Conservation (phyloP, 2,113 vertebrate genomes). For the Guaruba guarouba region DNA sequence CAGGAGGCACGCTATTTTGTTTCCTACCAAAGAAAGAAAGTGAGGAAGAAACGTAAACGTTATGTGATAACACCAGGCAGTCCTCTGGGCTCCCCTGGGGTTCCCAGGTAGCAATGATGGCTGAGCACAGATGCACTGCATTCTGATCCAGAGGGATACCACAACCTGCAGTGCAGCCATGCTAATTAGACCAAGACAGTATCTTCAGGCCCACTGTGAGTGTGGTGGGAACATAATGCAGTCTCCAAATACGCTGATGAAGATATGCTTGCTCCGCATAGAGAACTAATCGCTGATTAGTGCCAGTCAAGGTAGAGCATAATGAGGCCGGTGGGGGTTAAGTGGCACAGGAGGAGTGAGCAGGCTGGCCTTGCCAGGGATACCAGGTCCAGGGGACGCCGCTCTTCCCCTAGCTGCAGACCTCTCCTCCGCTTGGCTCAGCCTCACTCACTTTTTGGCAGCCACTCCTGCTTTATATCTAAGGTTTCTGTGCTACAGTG, state of each 20-base stretch:
- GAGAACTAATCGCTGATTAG: neutral
- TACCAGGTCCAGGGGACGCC: neutral
- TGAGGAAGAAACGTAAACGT: neutral
- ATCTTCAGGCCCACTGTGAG: neutral
- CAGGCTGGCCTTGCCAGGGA: accelerated
- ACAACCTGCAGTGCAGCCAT: neutral
- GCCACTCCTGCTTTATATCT: neutral
- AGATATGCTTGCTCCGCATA: neutral
- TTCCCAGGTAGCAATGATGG: neutral
- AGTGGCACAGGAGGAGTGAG: accelerated
- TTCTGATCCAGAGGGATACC: neutral
- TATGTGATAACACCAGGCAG: neutral
- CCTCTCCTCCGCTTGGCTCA: neutral
- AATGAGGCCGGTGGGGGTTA: neutral
- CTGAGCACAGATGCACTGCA: neutral
- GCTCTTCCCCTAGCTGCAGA: neutral
- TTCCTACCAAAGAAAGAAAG: neutral
- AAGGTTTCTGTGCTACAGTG: constrained; percentile 30
- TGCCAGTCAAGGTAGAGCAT: neutral
- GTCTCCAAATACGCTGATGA: accelerated
- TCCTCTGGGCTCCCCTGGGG: neutral
- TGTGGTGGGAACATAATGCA: accelerated
- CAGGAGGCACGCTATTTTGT: neutral
- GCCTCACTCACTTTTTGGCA: neutral
- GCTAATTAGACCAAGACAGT: neutral